Base-by-base conservation (phyloP, 2,113 vertebrate species). In the Prolemur simus region DNA sequence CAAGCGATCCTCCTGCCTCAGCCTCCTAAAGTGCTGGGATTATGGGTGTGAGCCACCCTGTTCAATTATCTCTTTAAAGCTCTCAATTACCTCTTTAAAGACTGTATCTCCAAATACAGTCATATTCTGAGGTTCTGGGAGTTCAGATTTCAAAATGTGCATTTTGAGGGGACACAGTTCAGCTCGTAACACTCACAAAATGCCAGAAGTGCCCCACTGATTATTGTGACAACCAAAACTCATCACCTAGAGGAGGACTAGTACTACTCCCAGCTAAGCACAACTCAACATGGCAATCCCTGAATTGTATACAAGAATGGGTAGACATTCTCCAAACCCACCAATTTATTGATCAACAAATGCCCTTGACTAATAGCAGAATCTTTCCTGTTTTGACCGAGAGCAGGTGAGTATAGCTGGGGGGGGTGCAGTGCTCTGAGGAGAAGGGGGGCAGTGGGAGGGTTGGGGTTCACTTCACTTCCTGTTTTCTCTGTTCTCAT, bases 41-140 rank as follows among this genome's bases (percentile, higher is more conserved):
- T 74, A 45, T 7, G 15, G 27, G 42, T 5, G 6, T 18, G 27
- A 76, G 15, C 42, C 15, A 5, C 73, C 0, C 0, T 8, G 3
- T 14, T 14, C 14, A 25, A 15, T 86, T 5, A 68, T 34, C 56
- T 87, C 42, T 85, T 82, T 66, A 56, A 86, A 66, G 25, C 39
- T 27, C 37, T 77, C 49, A n/a, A 42, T 86, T 7, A 68, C 39
- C 47, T 90, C 42, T 85, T 87, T 66, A 56, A 86, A 66, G 25
- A 87, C 11, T 3, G 32, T 89, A 45, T 42, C 39, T 89, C 64
- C 47, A 92, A 54, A 76, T 73, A 81, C 14, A 58, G n/a, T 45
- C 29, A n/a, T 9, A 81, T 96, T 89, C 18, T n/a, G 49, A 89
- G n/a, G 32, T 89, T 18, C 60, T 11, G 4, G 34, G 58, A 11